A percentile compares a stretch with the other conserved stretches of the same genome.
Conservation (phyloP, 2,888 invertebrate genomes). For the Pandemis cinnamomeana region DNA sequence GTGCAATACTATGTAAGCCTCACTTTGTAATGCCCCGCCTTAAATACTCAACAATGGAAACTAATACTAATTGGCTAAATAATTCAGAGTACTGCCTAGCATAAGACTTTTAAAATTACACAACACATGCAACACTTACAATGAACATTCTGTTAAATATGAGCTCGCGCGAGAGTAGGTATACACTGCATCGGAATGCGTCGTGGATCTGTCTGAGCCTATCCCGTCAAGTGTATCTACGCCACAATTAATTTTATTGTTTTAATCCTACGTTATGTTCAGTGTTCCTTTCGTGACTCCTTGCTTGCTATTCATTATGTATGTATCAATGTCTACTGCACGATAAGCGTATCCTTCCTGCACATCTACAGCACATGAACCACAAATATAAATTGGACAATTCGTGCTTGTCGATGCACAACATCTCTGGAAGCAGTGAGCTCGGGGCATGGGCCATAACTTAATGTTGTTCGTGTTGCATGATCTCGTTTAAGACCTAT, state of each 20-base stretch:
- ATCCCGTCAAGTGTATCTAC: slow-evolving; percentile 68
- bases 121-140: slow-evolving; percentile 57
- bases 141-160: slow-evolving; percentile 46
- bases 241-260: slow-evolving; percentile 65
- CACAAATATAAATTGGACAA: slow-evolving; percentile 72
- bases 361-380: slow-evolving; percentile 78
- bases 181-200: slow-evolving; percentile 76
- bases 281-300: slow-evolving; percentile 72
- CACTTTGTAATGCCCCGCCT: slow-evolving; percentile 34
- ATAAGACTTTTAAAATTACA: slow-evolving; percentile 49
- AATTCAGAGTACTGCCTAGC: slow-evolving; percentile 61
- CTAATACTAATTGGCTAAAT: slow-evolving; percentile 48
- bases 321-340: slow-evolving; percentile 78
- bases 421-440: slow-evolving; percentile 69
- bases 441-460: slow-evolving; percentile 77
- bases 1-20: slow-evolving; percentile 36
- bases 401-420: slow-evolving; percentile 82
- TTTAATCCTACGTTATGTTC: slow-evolving; percentile 67
- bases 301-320: slow-evolving; percentile 77
- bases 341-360: slow-evolving; percentile 79
- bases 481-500: slow-evolving; percentile 75
- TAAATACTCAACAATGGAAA: slow-evolving; percentile 29
- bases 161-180: slow-evolving; percentile 62
- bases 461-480: slow-evolving; percentile 82
- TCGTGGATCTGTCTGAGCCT: slow-evolving; percentile 69